These are phyloP conservation scores for Hapalemur alaotrensis DNA, from an alignment of 2,797 vertebrate species.

Conservation along the genomic window DNA sequence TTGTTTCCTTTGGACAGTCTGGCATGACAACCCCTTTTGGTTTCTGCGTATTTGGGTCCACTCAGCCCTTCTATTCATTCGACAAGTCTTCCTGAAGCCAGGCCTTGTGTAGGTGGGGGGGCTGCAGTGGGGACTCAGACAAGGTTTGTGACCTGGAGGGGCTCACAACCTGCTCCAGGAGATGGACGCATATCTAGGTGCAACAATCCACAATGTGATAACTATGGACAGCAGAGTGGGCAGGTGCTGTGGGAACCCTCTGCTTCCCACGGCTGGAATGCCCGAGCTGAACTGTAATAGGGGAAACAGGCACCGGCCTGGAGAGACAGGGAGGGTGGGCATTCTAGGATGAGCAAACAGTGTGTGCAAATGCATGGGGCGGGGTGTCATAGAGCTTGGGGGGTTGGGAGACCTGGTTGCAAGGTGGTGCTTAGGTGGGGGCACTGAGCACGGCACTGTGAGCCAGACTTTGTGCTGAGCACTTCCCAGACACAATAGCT, in stretches of 20 bases:
- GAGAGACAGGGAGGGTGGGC: neutral
- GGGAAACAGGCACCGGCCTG: neutral
- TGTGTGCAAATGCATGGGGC: neutral
- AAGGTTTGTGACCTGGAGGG: neutral
- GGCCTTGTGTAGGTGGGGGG: neutral
- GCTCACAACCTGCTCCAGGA: neutral
- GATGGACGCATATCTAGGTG: neutral
- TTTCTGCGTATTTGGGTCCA: neutral
- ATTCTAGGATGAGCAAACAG: neutral
- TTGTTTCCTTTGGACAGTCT: neutral
- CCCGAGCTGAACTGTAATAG: neutral
- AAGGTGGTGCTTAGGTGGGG: neutral
- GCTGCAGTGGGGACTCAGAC: neutral
- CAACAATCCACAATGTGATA: neutral
- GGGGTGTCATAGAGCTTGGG: neutral
- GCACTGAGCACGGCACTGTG: neutral
- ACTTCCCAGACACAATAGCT: neutral
- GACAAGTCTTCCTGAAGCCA: neutral
- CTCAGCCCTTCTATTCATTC: neutral
- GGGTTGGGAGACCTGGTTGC: neutral
- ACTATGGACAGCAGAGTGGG: neutral
- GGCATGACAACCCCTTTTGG: neutral
- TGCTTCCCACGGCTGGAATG: neutral
- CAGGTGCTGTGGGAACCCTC: neutral
- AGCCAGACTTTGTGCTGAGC: neutral